Conservation (phyloP, 2,113 vertebrate genomes). For the Ageneiosus marmoratus region DNA sequence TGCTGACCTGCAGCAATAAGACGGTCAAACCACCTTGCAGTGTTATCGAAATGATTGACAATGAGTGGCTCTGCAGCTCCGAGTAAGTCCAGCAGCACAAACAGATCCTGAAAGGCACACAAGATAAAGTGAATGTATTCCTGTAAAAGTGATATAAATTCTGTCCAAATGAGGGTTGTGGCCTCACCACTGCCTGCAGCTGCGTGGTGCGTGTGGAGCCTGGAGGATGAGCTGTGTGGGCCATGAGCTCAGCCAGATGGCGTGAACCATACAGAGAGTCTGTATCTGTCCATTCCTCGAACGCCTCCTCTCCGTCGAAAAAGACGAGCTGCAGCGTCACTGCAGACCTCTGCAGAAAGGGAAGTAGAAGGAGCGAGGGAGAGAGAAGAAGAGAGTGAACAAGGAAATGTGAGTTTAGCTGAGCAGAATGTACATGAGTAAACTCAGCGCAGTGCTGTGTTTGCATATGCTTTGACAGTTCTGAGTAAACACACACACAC, state of each 20-base stretch:
- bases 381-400: background rate
- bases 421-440: background rate
- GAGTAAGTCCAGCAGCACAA: constrained; percentile 86
- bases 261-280: constrained; percentile 89
- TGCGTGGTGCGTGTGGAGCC: constrained; percentile 62
- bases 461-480: background rate
- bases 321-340: constrained; percentile 86
- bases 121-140: background rate
- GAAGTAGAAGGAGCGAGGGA: background rate
- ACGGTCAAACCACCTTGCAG: constrained; percentile 83
- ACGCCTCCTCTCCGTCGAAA: constrained; percentile 86
- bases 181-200: constrained; percentile 81
- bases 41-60: constrained; percentile 85
- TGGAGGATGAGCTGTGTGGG: constrained; percentile 64
- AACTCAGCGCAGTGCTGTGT: background rate
- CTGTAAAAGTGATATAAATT: background rate
- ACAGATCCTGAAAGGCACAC: constrained; percentile 75
- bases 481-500: background rate
- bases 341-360: constrained; percentile 60
- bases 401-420: background rate
- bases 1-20: constrained; percentile 78
- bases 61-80: constrained; percentile 79
- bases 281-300: constrained; percentile 80
- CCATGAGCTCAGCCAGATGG: constrained; percentile 83
- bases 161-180: background rate